Evolutionary conservation across 2,113 vertebrate species (phyloP), one percentile per base, ranked within the genome.

Genomic region (Elephas maximus): DNA sequence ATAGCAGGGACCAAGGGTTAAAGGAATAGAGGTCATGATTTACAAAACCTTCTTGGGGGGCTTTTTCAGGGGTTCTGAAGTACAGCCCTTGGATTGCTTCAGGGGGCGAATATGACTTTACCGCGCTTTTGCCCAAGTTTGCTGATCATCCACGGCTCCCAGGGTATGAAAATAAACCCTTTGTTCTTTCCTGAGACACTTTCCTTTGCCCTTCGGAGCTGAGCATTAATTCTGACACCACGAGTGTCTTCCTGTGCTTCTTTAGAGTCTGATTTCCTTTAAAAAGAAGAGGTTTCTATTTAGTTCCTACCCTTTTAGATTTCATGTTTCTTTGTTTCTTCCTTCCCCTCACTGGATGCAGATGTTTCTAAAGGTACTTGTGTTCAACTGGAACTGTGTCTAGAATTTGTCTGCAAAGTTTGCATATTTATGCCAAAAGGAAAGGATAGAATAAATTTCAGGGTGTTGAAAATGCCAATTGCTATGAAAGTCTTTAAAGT

Each of bases 401-500:
- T 95, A 91, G 80, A 80, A 69, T 93, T 80, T 96, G 28, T 92
- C 63, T 93, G 33, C 9, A 80, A 9, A 21, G 18, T 95, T 9
- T 92, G 26, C 1, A 93, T 20, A n/a, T 94, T 93, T 97, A 77
- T 85, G 14, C 28, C 28, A 10, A n/a, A 84, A 76, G 63, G 60
- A 73, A 48, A 94, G 71, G 44, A 71, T n/a, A 88, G 93, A 91
- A 90, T 94, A 94, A 28, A 76, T 96, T 93, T 94, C 91, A 74
- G 91, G 96, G 44, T 82, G 62, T 90, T 96, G 91, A 97, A 97
- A 96, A 95, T 96, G 93, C 65, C 88, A 87, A 14, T 95, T 98
- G 95, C 71, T 96, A 81, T 95, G 96, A 97, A 98, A 96, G 83
- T 97, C 95, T 98, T 97, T 96, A 97, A 97, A 98, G 88, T 0